These are phyloP conservation scores for Serrognathus titanus DNA, from an alignment of 2,888 invertebrate species.

Conservation along the genomic window DNA sequence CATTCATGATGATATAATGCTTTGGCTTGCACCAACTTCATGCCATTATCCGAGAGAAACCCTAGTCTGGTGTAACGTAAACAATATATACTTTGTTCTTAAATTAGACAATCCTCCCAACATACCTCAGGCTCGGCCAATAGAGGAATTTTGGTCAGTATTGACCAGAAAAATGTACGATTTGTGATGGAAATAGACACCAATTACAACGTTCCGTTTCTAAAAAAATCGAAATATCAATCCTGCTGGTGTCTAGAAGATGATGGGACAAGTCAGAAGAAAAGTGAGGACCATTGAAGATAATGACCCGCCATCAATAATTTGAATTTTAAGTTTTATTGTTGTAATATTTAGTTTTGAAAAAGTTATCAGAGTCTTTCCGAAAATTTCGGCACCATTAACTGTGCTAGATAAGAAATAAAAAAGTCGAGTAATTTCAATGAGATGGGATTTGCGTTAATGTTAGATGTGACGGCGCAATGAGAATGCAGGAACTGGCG, in stretches of 20 bases:
- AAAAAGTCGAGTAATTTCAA: too few relatives aligned
- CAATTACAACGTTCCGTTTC: not conserved
- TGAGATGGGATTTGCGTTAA: too few relatives aligned
- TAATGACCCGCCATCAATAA: not conserved
- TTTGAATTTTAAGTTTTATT: not conserved
- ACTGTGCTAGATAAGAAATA: too few relatives aligned
- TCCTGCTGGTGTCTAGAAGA: not conserved
- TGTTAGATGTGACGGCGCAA: too few relatives aligned
- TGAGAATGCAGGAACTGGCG: slow-evolving; percentile 16
- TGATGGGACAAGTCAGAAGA: not conserved
- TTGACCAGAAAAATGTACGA: slow-evolving; percentile 1
- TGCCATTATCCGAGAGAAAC: not conserved
- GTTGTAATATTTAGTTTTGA: too few relatives aligned
- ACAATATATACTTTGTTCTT: not conserved
- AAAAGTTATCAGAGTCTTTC: too few relatives aligned
- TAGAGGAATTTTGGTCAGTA: slow-evolving; percentile 12
- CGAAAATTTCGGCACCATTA: too few relatives aligned
- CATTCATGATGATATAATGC: too few relatives aligned
- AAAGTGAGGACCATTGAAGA: too few relatives aligned
- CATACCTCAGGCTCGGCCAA: slow-evolving; percentile 9
- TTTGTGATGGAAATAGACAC: slow-evolving; percentile 2
- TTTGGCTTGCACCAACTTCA: not conserved
- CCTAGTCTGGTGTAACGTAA: too few relatives aligned
- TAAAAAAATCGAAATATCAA: not conserved
- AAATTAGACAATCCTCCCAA: slow-evolving; percentile 15